phyloP scores from a whole-genome alignment of 2,888 invertebrate species.

The Lycia hirtaria region DNA sequence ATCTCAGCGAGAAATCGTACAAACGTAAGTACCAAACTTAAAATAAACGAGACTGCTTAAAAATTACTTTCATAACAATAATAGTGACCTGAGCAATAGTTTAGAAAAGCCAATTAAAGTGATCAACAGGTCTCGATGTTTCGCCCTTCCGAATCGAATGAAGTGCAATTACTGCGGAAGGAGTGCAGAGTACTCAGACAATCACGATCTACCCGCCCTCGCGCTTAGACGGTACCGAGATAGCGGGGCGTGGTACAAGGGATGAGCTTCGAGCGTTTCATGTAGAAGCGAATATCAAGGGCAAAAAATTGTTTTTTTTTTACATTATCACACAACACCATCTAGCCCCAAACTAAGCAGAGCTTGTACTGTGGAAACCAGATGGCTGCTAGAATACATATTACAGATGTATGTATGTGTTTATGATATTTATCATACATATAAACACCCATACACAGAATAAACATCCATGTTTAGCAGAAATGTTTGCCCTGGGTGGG shows the following conservation, averaged over 20 bases:
- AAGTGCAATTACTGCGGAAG: constrained; percentile 62
- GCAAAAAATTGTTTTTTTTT: background rate
- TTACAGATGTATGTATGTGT: too few relatives aligned
- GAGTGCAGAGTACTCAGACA: constrained; percentile 54
- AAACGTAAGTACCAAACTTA: too few relatives aligned
- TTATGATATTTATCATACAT: too few relatives aligned
- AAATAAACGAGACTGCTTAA: background rate
- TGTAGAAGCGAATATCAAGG: too few relatives aligned
- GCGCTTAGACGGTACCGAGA: constrained; percentile 51
- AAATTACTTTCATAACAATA: background rate
- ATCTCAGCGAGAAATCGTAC: too few relatives aligned
- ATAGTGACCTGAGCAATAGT: background rate
- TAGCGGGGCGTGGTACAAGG: constrained; percentile 43
- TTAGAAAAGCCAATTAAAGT: constrained; percentile 25
- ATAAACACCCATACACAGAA: too few relatives aligned
- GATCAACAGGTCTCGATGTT: constrained; percentile 24
- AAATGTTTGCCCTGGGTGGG: too few relatives aligned
- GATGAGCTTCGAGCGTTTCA: constrained; percentile 21
- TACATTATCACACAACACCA: too few relatives aligned
- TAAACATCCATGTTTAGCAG: too few relatives aligned
- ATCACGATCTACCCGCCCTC: constrained; percentile 68
- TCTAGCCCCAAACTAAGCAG: too few relatives aligned
- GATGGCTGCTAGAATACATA: too few relatives aligned
- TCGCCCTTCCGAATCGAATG: constrained; percentile 52
- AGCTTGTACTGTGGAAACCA: too few relatives aligned